Conservation (phyloP, 1,140 invertebrate genomes). For the Oryzaephilus surinamensis region DNA sequence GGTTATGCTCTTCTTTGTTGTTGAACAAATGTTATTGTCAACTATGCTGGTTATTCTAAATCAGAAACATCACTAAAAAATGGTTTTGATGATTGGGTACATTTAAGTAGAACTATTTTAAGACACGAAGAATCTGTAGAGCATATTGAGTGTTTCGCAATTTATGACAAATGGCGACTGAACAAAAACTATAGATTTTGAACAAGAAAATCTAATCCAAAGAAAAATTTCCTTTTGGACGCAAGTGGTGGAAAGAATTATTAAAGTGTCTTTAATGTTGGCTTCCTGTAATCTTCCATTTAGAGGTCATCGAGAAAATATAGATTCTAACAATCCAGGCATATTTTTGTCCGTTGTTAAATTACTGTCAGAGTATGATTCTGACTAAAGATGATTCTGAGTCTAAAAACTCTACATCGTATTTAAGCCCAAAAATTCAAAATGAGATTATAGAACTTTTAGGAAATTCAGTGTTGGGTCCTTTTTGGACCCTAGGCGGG, state of each 20-base stretch:
- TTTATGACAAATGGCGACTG: conserved; percentile 1
- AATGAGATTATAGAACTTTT: conserved; percentile 4
- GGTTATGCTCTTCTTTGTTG: conserved; percentile 6
- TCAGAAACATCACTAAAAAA: background rate
- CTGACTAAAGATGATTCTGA: background rate
- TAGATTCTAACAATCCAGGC: conserved; percentile 3
- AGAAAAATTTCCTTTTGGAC: conserved; percentile 4
- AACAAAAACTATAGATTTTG: conserved; percentile 7
- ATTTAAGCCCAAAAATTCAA: conserved; percentile 5
- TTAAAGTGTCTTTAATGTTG: background rate
- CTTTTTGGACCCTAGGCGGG: no score
- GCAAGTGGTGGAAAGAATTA: conserved; percentile 4
- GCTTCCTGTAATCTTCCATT: conserved; percentile 8
- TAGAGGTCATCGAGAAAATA: conserved; percentile 1
- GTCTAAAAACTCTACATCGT: background rate
- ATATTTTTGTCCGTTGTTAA: conserved; percentile 7
- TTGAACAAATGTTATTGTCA: conserved; percentile 7
- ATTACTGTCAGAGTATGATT: conserved; percentile 1
- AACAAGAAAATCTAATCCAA: background rate
- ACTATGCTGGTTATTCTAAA: conserved; percentile 8
- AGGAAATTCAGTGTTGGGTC: no score
- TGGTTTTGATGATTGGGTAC: conserved; percentile 6
- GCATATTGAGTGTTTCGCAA: background rate
- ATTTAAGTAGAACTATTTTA: conserved; percentile 5
- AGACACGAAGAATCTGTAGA: conserved; percentile 4